Evolutionary conservation across 1,140 invertebrate species (phyloP).

Genomic region (Drosophila rhopaloa): DNA sequence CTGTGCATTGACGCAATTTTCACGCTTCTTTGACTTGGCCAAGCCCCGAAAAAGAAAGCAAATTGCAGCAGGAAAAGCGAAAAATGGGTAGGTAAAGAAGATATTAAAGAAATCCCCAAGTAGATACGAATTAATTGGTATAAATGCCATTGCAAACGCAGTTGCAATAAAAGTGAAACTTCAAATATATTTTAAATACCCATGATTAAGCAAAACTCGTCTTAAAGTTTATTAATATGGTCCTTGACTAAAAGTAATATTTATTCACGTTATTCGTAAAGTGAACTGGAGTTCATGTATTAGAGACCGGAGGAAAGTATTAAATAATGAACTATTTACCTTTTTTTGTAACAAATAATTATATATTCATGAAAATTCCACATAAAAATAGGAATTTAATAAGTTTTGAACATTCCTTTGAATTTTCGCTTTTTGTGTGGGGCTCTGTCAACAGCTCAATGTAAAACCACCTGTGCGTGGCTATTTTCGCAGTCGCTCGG

Average conservation of each 20-base stretch:
- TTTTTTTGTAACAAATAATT: too few relatives aligned
- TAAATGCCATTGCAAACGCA: slow-evolving; percentile 8
- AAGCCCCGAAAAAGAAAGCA: slow-evolving; percentile 56
- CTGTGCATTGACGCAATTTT: slow-evolving; percentile 65
- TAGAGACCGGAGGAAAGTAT: too few relatives aligned
- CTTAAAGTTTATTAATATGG: too few relatives aligned
- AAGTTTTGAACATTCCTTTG: neutral
- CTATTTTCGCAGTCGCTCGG: slow-evolving; percentile 43
- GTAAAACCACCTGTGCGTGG: slow-evolving; percentile 56
- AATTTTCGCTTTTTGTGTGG: neutral
- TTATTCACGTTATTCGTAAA: too few relatives aligned
- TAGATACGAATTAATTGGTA: slow-evolving; percentile 44
- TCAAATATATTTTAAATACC: neutral
- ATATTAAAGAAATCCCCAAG: slow-evolving; percentile 9
- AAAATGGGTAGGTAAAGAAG: slow-evolving; percentile 7
- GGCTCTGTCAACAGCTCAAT: slow-evolving; percentile 33
- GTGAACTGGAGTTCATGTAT: too few relatives aligned
- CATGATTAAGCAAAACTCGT: too few relatives aligned
- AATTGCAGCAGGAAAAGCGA: slow-evolving; percentile 55
- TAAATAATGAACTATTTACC: too few relatives aligned
- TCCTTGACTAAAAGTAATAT: too few relatives aligned
- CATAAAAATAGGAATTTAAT: too few relatives aligned
- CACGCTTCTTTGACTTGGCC: slow-evolving; percentile 60
- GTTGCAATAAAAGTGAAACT: slow-evolving; percentile 37
- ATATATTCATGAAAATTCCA: too few relatives aligned